Conservation (phyloP, 2,888 invertebrate genomes). For the Drosophila borborema region DNA sequence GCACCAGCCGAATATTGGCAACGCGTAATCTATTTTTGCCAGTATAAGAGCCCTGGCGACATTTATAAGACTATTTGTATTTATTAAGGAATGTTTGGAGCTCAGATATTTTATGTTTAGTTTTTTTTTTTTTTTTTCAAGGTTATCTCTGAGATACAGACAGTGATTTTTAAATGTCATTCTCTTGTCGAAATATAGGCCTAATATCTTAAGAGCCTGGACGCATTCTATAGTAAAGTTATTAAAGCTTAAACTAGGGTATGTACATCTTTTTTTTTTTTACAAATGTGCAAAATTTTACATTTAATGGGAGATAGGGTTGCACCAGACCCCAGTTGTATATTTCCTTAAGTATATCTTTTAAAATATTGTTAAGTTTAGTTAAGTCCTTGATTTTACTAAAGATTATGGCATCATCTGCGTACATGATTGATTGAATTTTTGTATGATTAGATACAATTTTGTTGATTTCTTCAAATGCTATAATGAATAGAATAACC, state of each 20-base stretch:
- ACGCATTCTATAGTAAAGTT: too few relatives aligned
- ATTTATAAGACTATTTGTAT: background rate
- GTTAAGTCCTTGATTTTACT: background rate
- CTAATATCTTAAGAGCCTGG: too few relatives aligned
- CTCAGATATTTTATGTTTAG: background rate
- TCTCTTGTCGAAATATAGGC: slow-evolving; percentile 5
- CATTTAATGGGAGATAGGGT: background rate
- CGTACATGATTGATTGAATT: slow-evolving; percentile 9
- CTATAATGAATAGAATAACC: slow-evolving; percentile 26
- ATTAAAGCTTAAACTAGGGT: too few relatives aligned
- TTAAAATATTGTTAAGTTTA: slow-evolving; percentile 7
- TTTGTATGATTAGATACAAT: slow-evolving; percentile 17
- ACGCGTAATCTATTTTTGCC: slow-evolving; percentile 4
- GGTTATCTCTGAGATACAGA: background rate
- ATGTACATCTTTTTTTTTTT: too few relatives aligned
- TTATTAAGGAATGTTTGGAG: background rate
- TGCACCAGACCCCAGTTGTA: background rate
- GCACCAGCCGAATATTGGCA: background rate
- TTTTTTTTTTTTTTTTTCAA: background rate
- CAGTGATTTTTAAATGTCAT: slow-evolving; percentile 1
- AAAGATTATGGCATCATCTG: slow-evolving; percentile 5
- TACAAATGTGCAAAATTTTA: too few relatives aligned
- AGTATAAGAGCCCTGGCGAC: background rate
- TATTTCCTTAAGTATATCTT: slow-evolving; percentile 4
- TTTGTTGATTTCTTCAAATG: slow-evolving; percentile 26